Conservation (phyloP, 2,113 vertebrate species). For the Sialia sialis region DNA sequence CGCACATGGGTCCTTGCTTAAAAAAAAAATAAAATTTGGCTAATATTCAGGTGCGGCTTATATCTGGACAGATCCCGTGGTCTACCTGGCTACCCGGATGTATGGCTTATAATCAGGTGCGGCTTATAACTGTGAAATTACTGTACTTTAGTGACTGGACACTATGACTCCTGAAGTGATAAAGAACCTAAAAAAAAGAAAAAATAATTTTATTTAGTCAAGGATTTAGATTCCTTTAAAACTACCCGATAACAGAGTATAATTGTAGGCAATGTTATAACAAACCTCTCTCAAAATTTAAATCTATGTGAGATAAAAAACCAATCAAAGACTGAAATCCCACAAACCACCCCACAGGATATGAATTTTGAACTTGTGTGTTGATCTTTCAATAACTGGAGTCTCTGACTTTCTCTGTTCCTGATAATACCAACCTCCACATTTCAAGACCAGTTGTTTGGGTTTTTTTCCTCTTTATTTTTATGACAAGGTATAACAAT, state of each 20-base stretch:
- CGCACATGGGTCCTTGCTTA: too few relatives aligned
- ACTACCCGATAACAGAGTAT: background rate
- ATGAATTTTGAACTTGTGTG: background rate
- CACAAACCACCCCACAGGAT: background rate
- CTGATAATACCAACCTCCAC: background rate
- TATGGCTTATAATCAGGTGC: too few relatives aligned
- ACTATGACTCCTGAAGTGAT: background rate
- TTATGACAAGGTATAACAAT: fast-evolving
- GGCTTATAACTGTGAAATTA: too few relatives aligned
- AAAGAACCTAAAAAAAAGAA: background rate
- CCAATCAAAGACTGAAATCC: fast-evolving
- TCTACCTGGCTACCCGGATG: too few relatives aligned
- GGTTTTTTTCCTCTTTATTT: background rate
- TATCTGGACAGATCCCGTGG: too few relatives aligned
- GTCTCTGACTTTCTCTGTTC: background rate
- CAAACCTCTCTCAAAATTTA: background rate
- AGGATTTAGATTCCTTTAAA: background rate
- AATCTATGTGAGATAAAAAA: background rate
- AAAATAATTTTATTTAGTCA: background rate
- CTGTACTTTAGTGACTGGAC: background rate
- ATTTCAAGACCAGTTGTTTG: background rate
- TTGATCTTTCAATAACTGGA: background rate
- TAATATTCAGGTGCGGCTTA: too few relatives aligned
- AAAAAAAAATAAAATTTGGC: too few relatives aligned
- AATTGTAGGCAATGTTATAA: background rate